Base-by-base conservation (phyloP, 1,140 invertebrate genomes). In the Glossosoma conforme region DNA sequence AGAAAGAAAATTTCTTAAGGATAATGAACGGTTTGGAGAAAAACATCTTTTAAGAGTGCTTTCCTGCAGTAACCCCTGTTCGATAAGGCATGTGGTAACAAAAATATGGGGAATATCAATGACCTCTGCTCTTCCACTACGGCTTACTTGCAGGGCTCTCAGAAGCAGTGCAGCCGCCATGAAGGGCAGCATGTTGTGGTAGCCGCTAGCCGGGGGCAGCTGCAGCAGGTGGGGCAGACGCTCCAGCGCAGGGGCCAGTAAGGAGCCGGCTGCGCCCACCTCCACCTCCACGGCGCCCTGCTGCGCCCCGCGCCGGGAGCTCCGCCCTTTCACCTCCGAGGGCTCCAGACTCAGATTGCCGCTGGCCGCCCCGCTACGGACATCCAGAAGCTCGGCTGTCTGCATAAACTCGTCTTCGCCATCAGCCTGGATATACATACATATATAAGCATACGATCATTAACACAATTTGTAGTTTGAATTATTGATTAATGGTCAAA, bases 201-300 rank as follows among this genome's bases (percentile, higher is more conserved):
- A 58, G 8, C 56, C 70, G 3, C 62, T 69, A 9, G 72, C 63
- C 0, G 66, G 62, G 0, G 59, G 43, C 24, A 45, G 11, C 14
- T 36, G 28, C 20, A 51, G 20, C 10, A 47, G 20, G 33, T 37
- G 14, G 6, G 65, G 56, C 2, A 64, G 24, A 1, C 61, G 61
- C 6, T 61, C 56, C 45, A 71, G 49, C 8, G 66, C 66, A 14
- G 60, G 57, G 2, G 69, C 62, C 37, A 74, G 52, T 41, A 66
- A 35, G 43, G 69, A 67, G 2, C 70, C 71, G 2, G 64, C 60
- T 1, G 62, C 52, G 1, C 41, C 41, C 17, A 15, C 20, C 21
- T 52, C 18, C 6, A 52, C n/a, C 19, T 52, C 49, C 20, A 37
- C 37, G 32, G 32, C 41, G 10, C 20, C 19, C 10, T 18, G 24